Evolutionary conservation across 2,888 invertebrate species (phyloP).

Genomic region (Pharmacophagus antenor): DNA sequence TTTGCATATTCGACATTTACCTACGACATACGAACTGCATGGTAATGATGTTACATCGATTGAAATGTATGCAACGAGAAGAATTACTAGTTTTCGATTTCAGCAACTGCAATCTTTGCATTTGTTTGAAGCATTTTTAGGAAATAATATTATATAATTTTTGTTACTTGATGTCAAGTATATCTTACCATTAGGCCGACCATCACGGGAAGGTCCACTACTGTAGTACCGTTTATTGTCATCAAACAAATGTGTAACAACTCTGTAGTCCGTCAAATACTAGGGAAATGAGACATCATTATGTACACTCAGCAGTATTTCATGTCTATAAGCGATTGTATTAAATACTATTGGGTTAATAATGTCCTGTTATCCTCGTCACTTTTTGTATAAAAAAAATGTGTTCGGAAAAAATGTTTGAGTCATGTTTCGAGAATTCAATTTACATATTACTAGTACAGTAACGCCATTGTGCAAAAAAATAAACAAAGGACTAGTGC

Average conservation of each 20-base stretch:
- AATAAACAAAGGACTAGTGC: too few relatives aligned
- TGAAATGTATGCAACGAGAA: constrained; percentile 12
- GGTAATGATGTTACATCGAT: constrained; percentile 24
- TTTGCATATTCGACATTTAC: constrained; percentile 32
- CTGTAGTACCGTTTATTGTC: too few relatives aligned
- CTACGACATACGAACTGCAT: constrained; percentile 29
- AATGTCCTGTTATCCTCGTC: too few relatives aligned
- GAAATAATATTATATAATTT: neutral
- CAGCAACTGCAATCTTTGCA: neutral
- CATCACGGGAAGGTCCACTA: neutral
- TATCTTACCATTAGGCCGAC: neutral
- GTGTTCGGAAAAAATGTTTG: neutral
- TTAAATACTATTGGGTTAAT: too few relatives aligned
- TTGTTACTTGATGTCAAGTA: neutral
- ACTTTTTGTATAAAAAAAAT: too few relatives aligned
- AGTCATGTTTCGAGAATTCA: neutral
- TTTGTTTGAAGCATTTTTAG: too few relatives aligned
- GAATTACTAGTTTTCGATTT: neutral
- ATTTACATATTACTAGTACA: neutral
- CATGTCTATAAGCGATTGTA: too few relatives aligned
- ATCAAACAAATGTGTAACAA: too few relatives aligned
- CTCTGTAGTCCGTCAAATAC: too few relatives aligned
- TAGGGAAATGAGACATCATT: too few relatives aligned
- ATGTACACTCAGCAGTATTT: too few relatives aligned
- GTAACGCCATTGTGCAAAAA: neutral